Base-by-base conservation (phyloP, 2,888 invertebrate species). In the Chymomyza procnemis region DNA sequence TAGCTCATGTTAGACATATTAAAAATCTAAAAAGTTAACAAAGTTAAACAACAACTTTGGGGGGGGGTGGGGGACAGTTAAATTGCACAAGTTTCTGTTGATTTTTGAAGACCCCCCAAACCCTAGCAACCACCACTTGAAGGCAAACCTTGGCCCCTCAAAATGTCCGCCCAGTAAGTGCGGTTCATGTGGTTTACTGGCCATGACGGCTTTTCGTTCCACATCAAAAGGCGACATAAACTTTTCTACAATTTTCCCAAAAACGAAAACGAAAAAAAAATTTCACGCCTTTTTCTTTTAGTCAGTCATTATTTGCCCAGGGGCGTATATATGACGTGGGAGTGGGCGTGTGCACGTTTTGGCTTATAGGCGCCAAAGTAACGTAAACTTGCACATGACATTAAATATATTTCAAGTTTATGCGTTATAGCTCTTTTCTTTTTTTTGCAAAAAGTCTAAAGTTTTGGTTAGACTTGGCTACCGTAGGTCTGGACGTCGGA, bases 341-440 rank as follows among this genome's bases (percentile, higher is more conserved):
- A 6, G 26, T 1, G 18, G 50, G 16, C 50, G 16, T 12, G 4
- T 4, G 50, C 50, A 14, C 50, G n/a, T 50, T 50, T 50, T 19
- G 50, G 50, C 9, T n/a, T 50, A 6, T 19, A 18, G 50, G 50
- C 50, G 50, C 50, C 50, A 50, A 50, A n/a, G 12, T n/a, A 50
- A 65, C 74, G 65, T 76, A 66, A 77, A 71, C 67, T 69, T 71
- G 69, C 70, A 69, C 66, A 71, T 71, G 70, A 66, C 72, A 68
- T 59, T 61, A 62, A 69, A 71, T 18, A 22, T 41, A 56, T 48
- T 34, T n/a, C 30, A n/a, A 18, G n/a, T 30, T 30, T 58, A 61
- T 69, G 63, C 57, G 19, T 19, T 52, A 4, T 16, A 6, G 5
- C 6, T 16, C 4, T 52, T 56, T 56, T 22, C 2, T 19, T 1